Base-by-base conservation (phyloP, 2,113 vertebrate species). In the Rhadina sibilatrix region DNA sequence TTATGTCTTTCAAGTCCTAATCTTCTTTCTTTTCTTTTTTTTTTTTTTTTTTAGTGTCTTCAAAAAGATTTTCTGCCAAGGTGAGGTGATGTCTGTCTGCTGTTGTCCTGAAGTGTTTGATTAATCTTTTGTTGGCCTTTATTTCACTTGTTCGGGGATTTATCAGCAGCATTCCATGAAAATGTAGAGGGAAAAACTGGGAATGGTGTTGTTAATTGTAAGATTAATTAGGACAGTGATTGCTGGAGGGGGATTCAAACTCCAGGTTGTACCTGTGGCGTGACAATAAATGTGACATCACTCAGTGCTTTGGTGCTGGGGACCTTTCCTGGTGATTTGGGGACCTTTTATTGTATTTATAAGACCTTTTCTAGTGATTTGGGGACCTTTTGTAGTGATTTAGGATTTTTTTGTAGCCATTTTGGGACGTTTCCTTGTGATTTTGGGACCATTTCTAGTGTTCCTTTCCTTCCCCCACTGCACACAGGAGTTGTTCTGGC, bases 1-100 rank as follows among this genome's bases (percentile, higher is more conserved):
- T 59, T 21, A 24, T 12, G 21, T 44, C 33, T 40, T 70, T 30
- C 54, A 8, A 87, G 57, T 31, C 76, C 90, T 97, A 92, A 97
- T 17, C 6, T 87, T 94, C 2, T 61, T n/a, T 53, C 22, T n/a
- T 27, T 30, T 63, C 11, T 10, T 10, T 31, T 21, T 10, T 80
- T 63, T 65, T 40, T 14, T 40, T 96, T 88, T 66, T 98, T 98
- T 63, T 92, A 99, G 99, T 99, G 97, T 99, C 99, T 95, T 99
- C 99, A 78, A 99, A 98, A 77, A 98, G 98, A 97, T 99, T 99
- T 97, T 99, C 99, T 89, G 99, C 99, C 90, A 99, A 99, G 99
- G 99, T 99, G 96, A 99, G 99, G 69, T 31, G 60, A 35, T 89
- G 50, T 56, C 8, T 25, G 53, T 66, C 50, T 93, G 71, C 60